Percentiles rank a stretch among this genome's conserved stretches.
Conservation (phyloP, 2,113 vertebrate genomes). For the Microtus ochrogaster region DNA sequence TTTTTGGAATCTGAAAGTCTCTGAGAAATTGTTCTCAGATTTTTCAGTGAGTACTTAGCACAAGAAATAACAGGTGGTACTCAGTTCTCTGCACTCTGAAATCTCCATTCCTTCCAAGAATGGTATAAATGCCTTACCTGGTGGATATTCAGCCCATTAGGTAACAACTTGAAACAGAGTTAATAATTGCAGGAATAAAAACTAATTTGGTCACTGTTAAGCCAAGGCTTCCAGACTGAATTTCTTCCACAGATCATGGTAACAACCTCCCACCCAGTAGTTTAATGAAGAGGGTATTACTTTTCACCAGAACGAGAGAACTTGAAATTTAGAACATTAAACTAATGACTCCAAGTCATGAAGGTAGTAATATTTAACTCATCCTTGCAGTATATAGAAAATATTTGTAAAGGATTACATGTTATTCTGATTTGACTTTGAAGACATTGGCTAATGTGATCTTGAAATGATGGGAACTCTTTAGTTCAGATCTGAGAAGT, state of each 20-base stretch:
- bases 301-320: not conserved
- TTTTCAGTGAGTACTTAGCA: not conserved
- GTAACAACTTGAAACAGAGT: too few relatives aligned
- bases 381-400: not conserved
- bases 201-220: too few relatives aligned
- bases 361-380: not conserved
- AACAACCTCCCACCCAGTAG: not conserved
- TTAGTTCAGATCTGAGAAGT: not conserved
- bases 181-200: not conserved
- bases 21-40: not conserved
- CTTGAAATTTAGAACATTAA: not conserved
- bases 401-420: not conserved
- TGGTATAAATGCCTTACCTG: not conserved
- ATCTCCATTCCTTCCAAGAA: accelerated
- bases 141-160: not conserved
- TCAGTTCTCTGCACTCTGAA: not conserved
- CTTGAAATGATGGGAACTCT: not conserved
- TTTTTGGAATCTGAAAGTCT: not conserved
- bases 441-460: accelerated
- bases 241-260: not conserved
- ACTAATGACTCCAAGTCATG: not conserved
- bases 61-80: not conserved
- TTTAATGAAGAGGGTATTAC: not conserved
- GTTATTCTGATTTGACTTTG: not conserved
- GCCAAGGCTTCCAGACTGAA: not conserved